Conservation (phyloP, 2,113 vertebrate genomes). For the Cacatua alba region DNA sequence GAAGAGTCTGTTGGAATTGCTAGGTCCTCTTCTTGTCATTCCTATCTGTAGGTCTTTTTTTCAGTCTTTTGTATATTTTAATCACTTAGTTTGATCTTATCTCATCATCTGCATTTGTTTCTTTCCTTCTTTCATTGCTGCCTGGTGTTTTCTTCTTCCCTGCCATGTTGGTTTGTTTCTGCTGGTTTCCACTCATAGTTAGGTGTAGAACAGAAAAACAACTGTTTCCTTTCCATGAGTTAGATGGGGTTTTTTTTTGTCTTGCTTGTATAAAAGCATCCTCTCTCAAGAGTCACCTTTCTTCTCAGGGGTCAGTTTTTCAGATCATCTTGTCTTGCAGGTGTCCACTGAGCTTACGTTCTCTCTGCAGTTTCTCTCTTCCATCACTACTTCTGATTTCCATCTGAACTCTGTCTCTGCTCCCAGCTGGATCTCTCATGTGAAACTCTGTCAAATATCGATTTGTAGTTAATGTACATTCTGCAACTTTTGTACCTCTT, state of each 20-base stretch:
- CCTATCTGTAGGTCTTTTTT: background rate
- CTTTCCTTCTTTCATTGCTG: background rate
- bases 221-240: background rate
- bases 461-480: slow-evolving; percentile 5
- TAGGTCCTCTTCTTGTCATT: background rate
- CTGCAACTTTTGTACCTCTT: slow-evolving; percentile 3
- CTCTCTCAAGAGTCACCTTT: slow-evolving; percentile 28
- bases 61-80: background rate
- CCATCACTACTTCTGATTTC: slow-evolving; percentile 13
- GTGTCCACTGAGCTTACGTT: slow-evolving; percentile 40
- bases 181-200: background rate
- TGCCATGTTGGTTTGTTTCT: background rate
- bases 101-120: background rate
- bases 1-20: background rate
- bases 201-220: background rate
- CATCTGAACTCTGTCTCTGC: slow-evolving; percentile 42
- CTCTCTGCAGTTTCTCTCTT: slow-evolving; percentile 31
- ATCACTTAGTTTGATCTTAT: background rate
- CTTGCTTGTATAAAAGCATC: background rate
- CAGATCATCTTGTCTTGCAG: slow-evolving; percentile 33
- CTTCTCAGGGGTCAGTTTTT: slow-evolving; percentile 44
- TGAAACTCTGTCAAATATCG: slow-evolving; percentile 23
- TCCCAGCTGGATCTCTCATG: slow-evolving; percentile 48
- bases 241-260: background rate
- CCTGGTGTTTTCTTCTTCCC: background rate